Base-by-base conservation (phyloP, 2,113 vertebrate genomes). In the Leptodactylus fuscus region DNA sequence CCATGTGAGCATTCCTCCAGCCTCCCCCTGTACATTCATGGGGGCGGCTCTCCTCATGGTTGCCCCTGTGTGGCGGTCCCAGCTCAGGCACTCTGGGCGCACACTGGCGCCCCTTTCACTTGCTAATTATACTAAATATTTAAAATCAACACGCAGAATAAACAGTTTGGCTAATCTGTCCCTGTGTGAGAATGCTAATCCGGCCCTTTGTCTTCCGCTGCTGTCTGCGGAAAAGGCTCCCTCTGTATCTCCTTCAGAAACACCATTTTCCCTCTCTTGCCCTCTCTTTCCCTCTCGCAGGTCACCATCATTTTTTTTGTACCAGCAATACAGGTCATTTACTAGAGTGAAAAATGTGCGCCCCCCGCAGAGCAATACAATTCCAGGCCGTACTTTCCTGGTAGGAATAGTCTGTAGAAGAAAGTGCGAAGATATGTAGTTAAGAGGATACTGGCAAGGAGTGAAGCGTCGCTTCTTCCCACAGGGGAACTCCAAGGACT, bases 61-160 rank as follows among this genome's bases (percentile, higher is more conserved):
- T 67, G 83, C 48, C 75, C 83, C 38, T 27, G 27, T 53, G 69
- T 78, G n/a, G 55, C 46, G 24, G 48, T 36, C 60, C 51, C 75
- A 7, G 74, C 74, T 67, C 29, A 41, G 62, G 70, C 82, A 32
- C 71, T 65, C 48, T 9, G 62, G 53, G 74, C 76, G 60, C 76
- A 85, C 83, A 85, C 80, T 85, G 76, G 27, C 83, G 13, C 10
- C 89, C 93, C 93, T 58, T 94, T 94, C 91, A 94, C 91, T 94
- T 94, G 94, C 93, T 95, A 94, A 94, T 94, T 92, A 93, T 93
- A 91, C 92, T 92, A 94, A 93, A 94, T 94, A 95, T 93, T 93
- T 92, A 90, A 93, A 93, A 93, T 93, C 91, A 90, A 90, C 81
- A 87, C 89, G 88, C 73, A 92, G 91, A 92, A 92, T 92, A 91